Evolutionary conservation across 2,888 invertebrate species (phyloP), one percentile per base, ranked within the genome.

Genomic region (Epistrophe eligans): DNA sequence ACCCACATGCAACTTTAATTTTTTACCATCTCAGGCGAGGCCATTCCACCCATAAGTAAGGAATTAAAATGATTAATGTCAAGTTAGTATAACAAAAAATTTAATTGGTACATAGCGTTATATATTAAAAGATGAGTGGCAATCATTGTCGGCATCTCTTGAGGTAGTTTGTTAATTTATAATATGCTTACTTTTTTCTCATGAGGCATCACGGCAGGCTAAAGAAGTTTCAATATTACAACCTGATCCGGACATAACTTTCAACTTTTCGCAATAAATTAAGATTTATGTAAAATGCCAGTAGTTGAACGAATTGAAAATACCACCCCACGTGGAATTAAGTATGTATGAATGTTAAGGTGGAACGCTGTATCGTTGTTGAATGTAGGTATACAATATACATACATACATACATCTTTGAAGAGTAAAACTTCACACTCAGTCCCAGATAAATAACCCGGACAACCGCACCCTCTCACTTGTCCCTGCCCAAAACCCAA

Each of bases 221-320:
- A 40, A 43, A 40, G 24, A 40, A 43, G 62, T 40, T 62, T 62
- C 24, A 62, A 62, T 62, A 40, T 55, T 52, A 70, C 55, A 70
- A 52, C 38, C 52, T 24, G 38, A 70, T 43, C 15, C 35, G 6
- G 57, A 52, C 55, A 58, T 72, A 71, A 48, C 52, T 43, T 70
- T 38, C 32, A 43, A 43, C 32, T 60, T 45, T 80, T 66, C 32
- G 45, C 43, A 74, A 74, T 80, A 74, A 77, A 71, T 77, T 67
- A 64, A 43, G 55, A 45, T 74, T 70, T 62, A 24, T 24, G 24
- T 24, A 32, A 55, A 79, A 70, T 45, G 52, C 52, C 58, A 73
- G 52, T 13, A 40, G 38, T 70, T 52, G 62, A 64, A 45, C 67
- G 32, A 66, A 70, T 60, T 52, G 35, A 79, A 52, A 73, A 19